These are phyloP conservation scores for Samia ricini DNA, from an alignment of 1,140 invertebrate genomes.

Conservation along the genomic window DNA sequence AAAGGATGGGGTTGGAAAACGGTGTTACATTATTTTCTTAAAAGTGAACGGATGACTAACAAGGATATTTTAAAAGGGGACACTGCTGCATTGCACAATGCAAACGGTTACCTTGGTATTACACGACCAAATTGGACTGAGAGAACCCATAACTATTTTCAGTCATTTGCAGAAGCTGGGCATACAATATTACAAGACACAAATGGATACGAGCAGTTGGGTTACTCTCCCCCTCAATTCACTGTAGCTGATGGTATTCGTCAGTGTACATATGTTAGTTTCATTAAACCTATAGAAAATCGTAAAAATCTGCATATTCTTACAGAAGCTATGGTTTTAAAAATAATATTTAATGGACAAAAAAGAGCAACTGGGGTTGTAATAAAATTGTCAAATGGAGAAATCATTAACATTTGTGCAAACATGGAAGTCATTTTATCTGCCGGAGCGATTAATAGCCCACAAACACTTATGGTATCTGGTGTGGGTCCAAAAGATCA, in stretches of 20 bases:
- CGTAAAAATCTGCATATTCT: slow-evolving; percentile 87
- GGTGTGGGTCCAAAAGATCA: slow-evolving; percentile 59
- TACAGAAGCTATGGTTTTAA: slow-evolving; percentile 85
- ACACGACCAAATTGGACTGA: slow-evolving; percentile 86
- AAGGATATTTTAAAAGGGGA: slow-evolving; percentile 80
- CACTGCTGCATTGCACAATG: slow-evolving; percentile 23
- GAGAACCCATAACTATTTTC: slow-evolving; percentile 77
- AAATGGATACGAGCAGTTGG: slow-evolving; percentile 87
- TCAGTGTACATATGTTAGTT: slow-evolving; percentile 91
- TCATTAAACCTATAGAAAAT: slow-evolving; percentile 84
- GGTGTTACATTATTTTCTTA: slow-evolving; percentile 89
- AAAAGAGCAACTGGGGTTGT: slow-evolving; percentile 73
- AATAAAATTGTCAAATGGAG: slow-evolving; percentile 58
- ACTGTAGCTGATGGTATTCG: slow-evolving; percentile 87
- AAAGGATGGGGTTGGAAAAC: slow-evolving; percentile 91
- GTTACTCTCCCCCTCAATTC: slow-evolving; percentile 90
- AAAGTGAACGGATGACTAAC: slow-evolving; percentile 88
- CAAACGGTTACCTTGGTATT: slow-evolving; percentile 31
- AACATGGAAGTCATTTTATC: slow-evolving; percentile 77
- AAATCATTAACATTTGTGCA: slow-evolving; percentile 34
- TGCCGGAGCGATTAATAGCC: slow-evolving; percentile 74
- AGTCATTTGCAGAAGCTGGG: slow-evolving; percentile 89
- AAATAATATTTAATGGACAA: slow-evolving; percentile 81
- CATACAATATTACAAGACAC: slow-evolving; percentile 88
- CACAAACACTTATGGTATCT: slow-evolving; percentile 51